Conservation (phyloP, 2,113 vertebrate genomes). For the Amblyornis subalaris region DNA sequence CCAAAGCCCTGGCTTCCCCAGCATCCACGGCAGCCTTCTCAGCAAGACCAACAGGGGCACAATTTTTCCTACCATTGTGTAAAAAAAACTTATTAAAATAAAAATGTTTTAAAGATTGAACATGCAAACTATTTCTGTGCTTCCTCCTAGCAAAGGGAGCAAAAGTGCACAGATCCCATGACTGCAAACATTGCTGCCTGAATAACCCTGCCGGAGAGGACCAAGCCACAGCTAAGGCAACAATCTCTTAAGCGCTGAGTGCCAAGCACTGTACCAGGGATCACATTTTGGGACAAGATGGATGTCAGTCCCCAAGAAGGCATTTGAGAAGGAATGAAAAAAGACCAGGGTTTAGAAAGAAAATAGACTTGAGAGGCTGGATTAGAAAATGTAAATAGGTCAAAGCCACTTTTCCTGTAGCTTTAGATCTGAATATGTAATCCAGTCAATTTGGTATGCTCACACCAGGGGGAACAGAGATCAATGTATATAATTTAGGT, state of each 20-base stretch:
- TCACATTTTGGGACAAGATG: background rate
- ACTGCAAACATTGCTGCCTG: background rate
- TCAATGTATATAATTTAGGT: background rate
- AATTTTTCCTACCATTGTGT: background rate
- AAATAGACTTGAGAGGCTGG: background rate
- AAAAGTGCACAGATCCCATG: background rate
- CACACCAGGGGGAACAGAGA: background rate
- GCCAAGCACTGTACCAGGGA: background rate
- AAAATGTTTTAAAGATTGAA: background rate
- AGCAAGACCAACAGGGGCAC: background rate
- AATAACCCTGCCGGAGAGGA: background rate
- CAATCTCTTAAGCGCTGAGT: background rate
- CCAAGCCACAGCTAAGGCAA: background rate
- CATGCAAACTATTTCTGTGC: background rate
- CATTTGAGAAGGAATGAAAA: background rate
- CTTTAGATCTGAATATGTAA: constrained; percentile 2
- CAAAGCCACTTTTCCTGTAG: constrained; percentile 2
- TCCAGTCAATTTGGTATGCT: background rate
- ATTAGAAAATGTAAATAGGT: constrained; percentile 17
- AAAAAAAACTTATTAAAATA: background rate
- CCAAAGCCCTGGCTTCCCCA: background rate
- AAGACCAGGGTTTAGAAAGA: background rate
- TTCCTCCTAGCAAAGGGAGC: background rate
- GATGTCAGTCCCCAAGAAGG: background rate
- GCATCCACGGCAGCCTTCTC: background rate